These are phyloP conservation scores for Phainopepla nitens DNA, from an alignment of 2,113 vertebrate species.

Conservation along the genomic window DNA sequence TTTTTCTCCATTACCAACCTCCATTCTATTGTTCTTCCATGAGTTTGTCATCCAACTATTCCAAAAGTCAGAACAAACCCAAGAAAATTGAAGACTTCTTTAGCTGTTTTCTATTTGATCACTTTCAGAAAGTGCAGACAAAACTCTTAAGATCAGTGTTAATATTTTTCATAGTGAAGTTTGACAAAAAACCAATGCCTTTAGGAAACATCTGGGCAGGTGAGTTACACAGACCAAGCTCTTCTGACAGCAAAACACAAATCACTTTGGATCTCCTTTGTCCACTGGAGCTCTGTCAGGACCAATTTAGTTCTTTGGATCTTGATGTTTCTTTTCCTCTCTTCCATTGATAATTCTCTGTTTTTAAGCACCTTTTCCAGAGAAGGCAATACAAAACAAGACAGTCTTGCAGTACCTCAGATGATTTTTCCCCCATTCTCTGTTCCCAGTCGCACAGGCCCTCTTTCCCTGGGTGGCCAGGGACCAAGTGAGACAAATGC, in stretches of 20 bases:
- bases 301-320: neutral
- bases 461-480: neutral
- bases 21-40: neutral
- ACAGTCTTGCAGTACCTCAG: neutral
- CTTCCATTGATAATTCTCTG: neutral
- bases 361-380: neutral
- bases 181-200: neutral
- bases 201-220: neutral
- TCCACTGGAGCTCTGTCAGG: neutral
- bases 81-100: neutral
- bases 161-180: neutral
- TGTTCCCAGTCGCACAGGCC: neutral
- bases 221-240: neutral
- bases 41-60: neutral
- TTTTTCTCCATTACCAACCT: neutral
- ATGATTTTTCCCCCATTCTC: neutral
- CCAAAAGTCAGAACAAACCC: neutral
- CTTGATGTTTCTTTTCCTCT: neutral
- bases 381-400: neutral
- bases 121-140: neutral
- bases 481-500: conserved; percentile 52
- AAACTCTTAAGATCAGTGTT: neutral
- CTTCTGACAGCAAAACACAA: neutral
- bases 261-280: neutral
- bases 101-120: neutral